Evolutionary conservation across 2,888 invertebrate genomes (phyloP).

Genomic region (Drosophila meridionalis): DNA sequence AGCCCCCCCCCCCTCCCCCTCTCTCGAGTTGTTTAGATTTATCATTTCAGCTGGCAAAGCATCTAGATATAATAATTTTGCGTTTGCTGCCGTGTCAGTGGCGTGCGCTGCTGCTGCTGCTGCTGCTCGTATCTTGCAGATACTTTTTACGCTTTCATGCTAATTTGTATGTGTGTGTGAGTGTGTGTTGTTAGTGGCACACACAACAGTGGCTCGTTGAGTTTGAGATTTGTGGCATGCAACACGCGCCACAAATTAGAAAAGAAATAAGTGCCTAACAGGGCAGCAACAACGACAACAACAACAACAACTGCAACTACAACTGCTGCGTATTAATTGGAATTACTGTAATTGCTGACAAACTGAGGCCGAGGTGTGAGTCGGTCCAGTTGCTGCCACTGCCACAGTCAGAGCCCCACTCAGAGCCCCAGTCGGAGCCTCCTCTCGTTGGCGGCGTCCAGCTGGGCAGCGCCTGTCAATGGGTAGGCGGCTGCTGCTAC

Average conservation of each 20-base stretch:
- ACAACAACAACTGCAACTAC: conserved; percentile 40
- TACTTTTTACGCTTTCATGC: conserved; percentile 59
- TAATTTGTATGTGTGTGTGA: conserved; percentile 48
- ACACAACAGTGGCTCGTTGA: conserved; percentile 41
- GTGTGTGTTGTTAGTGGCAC: conserved; percentile 16
- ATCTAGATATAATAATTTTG: conserved; percentile 64
- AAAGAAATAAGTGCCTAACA: conserved; percentile 57
- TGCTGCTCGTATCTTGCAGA: conserved; percentile 37
- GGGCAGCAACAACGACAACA: not conserved
- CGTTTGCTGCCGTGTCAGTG: conserved; percentile 41
- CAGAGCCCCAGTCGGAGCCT: too few relatives aligned
- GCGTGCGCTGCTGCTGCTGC: conserved; percentile 16
- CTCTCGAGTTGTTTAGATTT: conserved; percentile 62
- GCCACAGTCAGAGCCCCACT: not conserved
- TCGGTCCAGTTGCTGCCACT: conserved; percentile 25
- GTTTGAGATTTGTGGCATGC: conserved; percentile 78
- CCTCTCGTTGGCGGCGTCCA: conserved; percentile 7
- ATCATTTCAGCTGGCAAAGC: conserved; percentile 66
- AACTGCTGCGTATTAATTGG: conserved; percentile 73
- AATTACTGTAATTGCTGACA: conserved; percentile 71
- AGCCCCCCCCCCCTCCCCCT: not conserved
- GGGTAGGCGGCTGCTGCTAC: conserved; percentile 3
- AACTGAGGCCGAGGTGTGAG: conserved; percentile 61
- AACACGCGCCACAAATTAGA: conserved; percentile 84
- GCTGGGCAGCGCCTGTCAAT: conserved; percentile 19